Evolutionary conservation across 1,140 invertebrate genomes (phyloP), one percentile per base, ranked within the genome.

Genomic region (Drosophila varians): DNA sequence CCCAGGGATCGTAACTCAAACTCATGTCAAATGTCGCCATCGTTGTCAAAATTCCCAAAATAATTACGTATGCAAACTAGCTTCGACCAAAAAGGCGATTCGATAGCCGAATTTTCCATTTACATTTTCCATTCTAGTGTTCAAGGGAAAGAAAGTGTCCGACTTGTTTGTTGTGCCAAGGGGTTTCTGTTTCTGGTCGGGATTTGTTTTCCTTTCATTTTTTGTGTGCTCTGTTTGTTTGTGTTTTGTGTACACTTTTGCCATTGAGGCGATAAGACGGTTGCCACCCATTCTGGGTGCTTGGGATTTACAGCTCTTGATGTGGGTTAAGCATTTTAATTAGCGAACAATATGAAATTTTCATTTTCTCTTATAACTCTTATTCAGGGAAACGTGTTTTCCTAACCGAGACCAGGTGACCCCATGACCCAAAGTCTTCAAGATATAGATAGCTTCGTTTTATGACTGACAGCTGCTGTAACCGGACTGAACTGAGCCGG

Each of bases 301-400:
- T 42, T 25, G 42, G 68, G 73, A 86, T 74, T 87, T 86, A 65
- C 53, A 45, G 60, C 70, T 54, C 55, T 79, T 84, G 82, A 84
- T 84, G 76, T 80, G 83, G 82, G 82, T 87, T 87, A 88, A 88
- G 82, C 82, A 87, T 87, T 87, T 87, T 87, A 87, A 87, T 87
- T 88, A 87, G 83, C 83, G 62, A 70, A 80, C 72, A 75, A 73
- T 84, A 62, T 72, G 68, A 76, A 78, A 60, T 64, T 62, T 66
- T 53, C 52, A 26, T 52, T 28, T 73, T 26, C 42, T 49, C 11
- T 53, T 66, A 16, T 0, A 54, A 14, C 28, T n/a, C 49, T 38
- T 28, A n/a, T 23, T 26, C 48, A 6, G 21, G 12, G 7, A 52
- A 48, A 38, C 42, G 60, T 62, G 51, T 49, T 51, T 45, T 31